These are phyloP conservation scores for Pemphredon lugubris DNA, from an alignment of 2,888 invertebrate genomes.

Conservation along the genomic window DNA sequence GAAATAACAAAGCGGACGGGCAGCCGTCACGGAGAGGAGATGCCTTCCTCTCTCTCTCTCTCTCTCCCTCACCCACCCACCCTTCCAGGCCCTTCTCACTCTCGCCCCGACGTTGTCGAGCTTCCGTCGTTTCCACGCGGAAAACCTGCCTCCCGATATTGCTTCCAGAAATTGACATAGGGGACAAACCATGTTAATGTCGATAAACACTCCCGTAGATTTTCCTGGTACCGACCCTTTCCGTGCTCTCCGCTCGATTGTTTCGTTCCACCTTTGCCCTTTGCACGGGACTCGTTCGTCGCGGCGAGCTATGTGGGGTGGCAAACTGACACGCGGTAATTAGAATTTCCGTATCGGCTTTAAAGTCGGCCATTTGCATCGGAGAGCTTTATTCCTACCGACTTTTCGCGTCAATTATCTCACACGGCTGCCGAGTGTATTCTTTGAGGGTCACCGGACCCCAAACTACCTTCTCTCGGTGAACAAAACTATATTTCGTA, in stretches of 20 bases:
- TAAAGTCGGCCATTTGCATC: conserved; percentile 38
- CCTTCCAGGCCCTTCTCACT: neutral
- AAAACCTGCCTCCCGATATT: conserved; percentile 56
- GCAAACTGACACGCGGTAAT: conserved; percentile 51
- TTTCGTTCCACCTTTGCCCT: conserved; percentile 37
- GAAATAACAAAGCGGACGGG: conserved; percentile 55
- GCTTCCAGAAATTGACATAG: conserved; percentile 57
- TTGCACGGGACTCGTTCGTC: conserved; percentile 30
- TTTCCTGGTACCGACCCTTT: conserved; percentile 59
- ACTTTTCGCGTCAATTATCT: neutral
- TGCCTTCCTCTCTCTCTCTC: conserved; percentile 48
- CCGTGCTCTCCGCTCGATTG: conserved; percentile 30
- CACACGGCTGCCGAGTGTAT: neutral
- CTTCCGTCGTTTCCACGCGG: conserved; percentile 34
- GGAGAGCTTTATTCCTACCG: conserved; percentile 3
- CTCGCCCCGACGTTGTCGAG: conserved; percentile 56
- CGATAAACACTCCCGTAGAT: conserved; percentile 61
- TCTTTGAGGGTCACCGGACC: no score
- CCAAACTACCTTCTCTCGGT: no score
- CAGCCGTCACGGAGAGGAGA: conserved; percentile 43
- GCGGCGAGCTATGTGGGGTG: conserved; percentile 22
- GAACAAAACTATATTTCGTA: no score
- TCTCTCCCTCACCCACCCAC: neutral
- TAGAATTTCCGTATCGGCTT: conserved; percentile 47
- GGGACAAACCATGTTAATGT: conserved; percentile 62